Evolutionary conservation across 2,888 invertebrate genomes (phyloP).

Genomic region (Nysson spinosus): DNA sequence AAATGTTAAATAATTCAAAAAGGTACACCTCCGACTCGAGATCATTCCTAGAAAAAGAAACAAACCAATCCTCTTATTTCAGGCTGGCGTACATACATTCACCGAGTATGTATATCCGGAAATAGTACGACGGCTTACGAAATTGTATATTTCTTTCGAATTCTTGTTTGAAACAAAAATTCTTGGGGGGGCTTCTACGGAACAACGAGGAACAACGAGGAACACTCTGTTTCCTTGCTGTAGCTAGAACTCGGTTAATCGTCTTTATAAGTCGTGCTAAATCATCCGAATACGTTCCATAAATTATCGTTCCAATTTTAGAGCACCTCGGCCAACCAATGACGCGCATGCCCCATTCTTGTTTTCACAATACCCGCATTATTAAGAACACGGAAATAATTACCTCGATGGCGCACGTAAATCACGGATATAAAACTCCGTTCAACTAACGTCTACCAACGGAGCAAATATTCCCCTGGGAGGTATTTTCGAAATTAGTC

Average conservation of each 20-base stretch:
- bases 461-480: too few relatives aligned
- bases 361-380: slow-evolving; percentile 38
- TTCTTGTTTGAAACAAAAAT: too few relatives aligned
- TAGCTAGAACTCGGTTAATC: neutral
- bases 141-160: too few relatives aligned
- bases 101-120: too few relatives aligned
- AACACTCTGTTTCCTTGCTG: neutral
- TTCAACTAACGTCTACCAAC: neutral
- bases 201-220: too few relatives aligned
- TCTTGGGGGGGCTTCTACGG: too few relatives aligned
- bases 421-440: slow-evolving; percentile 10
- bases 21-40: slow-evolving; percentile 71
- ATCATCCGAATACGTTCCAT: slow-evolving; percentile 1
- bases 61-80: slow-evolving; percentile 7
- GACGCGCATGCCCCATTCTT: slow-evolving; percentile 37
- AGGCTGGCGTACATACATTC: too few relatives aligned
- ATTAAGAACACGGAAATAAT: slow-evolving; percentile 23
- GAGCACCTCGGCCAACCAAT: slow-evolving; percentile 28
- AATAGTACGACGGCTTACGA: too few relatives aligned
- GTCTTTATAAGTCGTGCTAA: neutral
- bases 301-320: slow-evolving; percentile 27
- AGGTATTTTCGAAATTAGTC: too few relatives aligned
- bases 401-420: slow-evolving; percentile 32
- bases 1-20: slow-evolving; percentile 72
- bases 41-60: slow-evolving; percentile 66